Evolutionary conservation across 2,797 vertebrate genomes (phyloP), one percentile per base, ranked within the genome.

Genomic region (Neosilurus mollespiculum): DNA sequence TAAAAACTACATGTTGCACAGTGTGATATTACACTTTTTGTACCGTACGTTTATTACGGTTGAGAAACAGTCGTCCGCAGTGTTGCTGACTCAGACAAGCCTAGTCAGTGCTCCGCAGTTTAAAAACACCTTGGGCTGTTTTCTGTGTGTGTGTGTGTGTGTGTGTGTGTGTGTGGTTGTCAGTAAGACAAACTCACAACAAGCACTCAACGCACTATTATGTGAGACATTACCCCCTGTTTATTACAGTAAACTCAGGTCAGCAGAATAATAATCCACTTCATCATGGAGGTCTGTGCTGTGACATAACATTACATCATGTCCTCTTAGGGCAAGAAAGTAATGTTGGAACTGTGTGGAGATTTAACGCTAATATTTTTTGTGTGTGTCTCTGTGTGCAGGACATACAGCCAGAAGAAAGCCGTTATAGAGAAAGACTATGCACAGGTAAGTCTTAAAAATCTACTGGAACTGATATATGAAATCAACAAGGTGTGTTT

Each of bases 321-420:
- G 20, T 54, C n/a, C 8, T 26, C 12, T 49, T 11, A 58, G 30
- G 53, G 72, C 24, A 30, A n/a, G 51, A 26, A 16, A 72, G 7
- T 26, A 72, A 56, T 49, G 76, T 4, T 58, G 54, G 20, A 58
- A 58, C 26, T 64, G 56, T 43, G 58, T 78, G 34, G 4, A 18
- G 59, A 16, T 16, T 78, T 24, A 62, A 62, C 12, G 15, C 8
- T 49, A 49, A 62, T 62, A 24, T 64, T 53, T 1, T 24, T 7
- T 51, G 73, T 76, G 72, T 58, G 18, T 43, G 56, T 37, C 22
- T 86, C 56, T 73, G 72, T 79, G 24, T 22, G 26, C 90, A 99
- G 98, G 94, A 95, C 94, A 0, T 99, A 96, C 90, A 98, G 97
- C 92, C 97, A 97, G 89, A 99, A 98, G 92, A 96, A 96, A 90